Evolutionary conservation across 1,140 invertebrate species (phyloP).

Genomic region (Chelonus insularis): DNA sequence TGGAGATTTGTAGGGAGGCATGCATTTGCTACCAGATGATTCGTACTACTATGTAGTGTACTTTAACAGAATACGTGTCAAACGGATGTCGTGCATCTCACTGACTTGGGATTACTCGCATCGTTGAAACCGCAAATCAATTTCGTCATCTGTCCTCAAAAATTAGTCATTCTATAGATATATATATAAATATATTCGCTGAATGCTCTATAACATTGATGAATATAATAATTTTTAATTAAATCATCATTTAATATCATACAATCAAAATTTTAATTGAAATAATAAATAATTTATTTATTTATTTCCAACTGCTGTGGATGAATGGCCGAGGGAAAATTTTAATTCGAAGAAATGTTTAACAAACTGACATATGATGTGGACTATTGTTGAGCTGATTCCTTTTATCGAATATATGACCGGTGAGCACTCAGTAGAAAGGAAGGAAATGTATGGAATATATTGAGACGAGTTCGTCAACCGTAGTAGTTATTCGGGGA

Average conservation of each 20-base stretch:
- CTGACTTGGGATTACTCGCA: constrained; percentile 7
- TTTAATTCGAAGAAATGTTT: not conserved
- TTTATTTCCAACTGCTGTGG: no score
- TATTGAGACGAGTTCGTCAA: not conserved
- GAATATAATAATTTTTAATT: not conserved
- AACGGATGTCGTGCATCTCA: constrained; percentile 5
- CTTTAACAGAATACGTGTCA: constrained; percentile 10
- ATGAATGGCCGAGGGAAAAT: not conserved
- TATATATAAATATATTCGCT: not conserved
- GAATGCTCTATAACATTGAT: not conserved
- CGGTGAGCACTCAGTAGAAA: not conserved
- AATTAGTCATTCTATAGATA: not conserved
- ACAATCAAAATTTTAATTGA: no score
- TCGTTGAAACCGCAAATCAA: constrained; percentile 8
- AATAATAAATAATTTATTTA: no score
- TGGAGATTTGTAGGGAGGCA: not conserved
- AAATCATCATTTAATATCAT: no score
- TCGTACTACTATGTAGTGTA: not conserved
- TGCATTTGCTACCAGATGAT: not conserved
- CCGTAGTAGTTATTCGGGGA: not conserved
- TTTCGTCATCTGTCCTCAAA: not conserved
- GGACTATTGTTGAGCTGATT: not conserved
- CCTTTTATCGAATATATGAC: constrained; percentile 5
- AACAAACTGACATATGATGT: not conserved
- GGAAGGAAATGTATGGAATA: not conserved